Conservation (phyloP, 2,797 vertebrate species). For the Calcarius lapponicus region DNA sequence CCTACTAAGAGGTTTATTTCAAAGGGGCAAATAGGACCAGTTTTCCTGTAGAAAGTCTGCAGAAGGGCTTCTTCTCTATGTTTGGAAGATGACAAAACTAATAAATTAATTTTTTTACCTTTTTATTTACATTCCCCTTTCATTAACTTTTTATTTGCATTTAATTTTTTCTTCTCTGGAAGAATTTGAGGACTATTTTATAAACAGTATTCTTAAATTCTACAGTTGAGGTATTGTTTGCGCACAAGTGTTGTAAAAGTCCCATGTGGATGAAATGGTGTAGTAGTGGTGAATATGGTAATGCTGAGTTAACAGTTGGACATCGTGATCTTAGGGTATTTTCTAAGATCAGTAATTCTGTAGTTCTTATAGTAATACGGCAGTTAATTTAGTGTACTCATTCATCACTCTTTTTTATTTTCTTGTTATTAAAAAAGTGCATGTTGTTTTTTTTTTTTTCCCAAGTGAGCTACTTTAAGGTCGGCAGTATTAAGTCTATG, state of each 20-base stretch:
- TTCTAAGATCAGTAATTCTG: not conserved
- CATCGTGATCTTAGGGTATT: too few relatives aligned
- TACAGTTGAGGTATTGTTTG: not conserved
- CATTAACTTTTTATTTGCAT: not conserved
- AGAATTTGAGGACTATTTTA: not conserved
- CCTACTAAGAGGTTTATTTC: not conserved
- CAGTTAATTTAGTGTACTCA: not conserved
- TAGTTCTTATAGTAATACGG: not conserved
- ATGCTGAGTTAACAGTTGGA: not conserved
- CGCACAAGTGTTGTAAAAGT: not conserved
- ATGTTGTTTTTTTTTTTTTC: too few relatives aligned
- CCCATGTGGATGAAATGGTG: not conserved
- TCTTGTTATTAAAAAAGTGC: not conserved
- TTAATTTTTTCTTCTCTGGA: not conserved
- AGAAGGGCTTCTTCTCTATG: not conserved
- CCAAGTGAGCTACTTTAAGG: not conserved
- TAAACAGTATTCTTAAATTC: not conserved
- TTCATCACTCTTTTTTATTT: not conserved
- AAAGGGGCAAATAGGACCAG: not conserved
- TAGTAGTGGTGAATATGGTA: not conserved
- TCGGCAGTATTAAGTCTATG: not conserved
- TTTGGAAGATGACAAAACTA: not conserved
- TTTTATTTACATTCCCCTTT: not conserved
- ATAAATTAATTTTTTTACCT: not conserved
- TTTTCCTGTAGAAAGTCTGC: not conserved